Evolutionary conservation across 2,797 vertebrate genomes (phyloP).

Genomic region (Pogoniulus pusillus): DNA sequence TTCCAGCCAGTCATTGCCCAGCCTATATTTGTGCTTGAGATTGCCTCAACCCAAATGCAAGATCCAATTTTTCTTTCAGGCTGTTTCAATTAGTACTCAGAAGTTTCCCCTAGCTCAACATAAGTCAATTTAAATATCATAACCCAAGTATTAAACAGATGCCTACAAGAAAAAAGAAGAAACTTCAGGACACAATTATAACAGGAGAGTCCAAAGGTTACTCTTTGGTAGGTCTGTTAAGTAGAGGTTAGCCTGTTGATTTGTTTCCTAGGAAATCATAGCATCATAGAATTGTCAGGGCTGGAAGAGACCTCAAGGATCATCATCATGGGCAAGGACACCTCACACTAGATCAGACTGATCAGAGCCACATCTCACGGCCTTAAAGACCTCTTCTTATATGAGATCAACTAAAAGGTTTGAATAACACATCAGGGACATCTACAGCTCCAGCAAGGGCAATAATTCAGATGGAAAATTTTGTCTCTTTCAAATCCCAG

Average conservation of each 20-base stretch:
- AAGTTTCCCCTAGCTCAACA: neutral
- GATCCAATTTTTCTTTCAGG: neutral
- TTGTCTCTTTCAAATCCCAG: neutral
- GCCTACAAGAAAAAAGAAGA: neutral
- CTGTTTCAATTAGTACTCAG: neutral
- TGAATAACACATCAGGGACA: neutral
- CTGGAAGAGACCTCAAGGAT: too few relatives aligned
- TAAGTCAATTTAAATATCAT: neutral
- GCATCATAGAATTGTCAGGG: too few relatives aligned
- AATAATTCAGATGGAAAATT: neutral
- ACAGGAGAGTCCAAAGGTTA: neutral
- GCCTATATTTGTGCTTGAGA: too few relatives aligned
- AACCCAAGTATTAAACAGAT: neutral
- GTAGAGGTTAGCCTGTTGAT: neutral
- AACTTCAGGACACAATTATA: neutral
- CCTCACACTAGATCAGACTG: too few relatives aligned
- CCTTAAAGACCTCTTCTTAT: neutral
- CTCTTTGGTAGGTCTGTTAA: neutral
- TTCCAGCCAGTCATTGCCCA: too few relatives aligned
- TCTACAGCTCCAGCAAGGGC: neutral
- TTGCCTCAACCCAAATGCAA: too few relatives aligned
- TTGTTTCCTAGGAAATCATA: neutral
- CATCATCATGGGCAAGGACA: too few relatives aligned
- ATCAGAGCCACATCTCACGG: too few relatives aligned
- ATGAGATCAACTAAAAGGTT: neutral